Conservation (phyloP, 1,140 invertebrate genomes). For the Drosophila tsacasi region DNA sequence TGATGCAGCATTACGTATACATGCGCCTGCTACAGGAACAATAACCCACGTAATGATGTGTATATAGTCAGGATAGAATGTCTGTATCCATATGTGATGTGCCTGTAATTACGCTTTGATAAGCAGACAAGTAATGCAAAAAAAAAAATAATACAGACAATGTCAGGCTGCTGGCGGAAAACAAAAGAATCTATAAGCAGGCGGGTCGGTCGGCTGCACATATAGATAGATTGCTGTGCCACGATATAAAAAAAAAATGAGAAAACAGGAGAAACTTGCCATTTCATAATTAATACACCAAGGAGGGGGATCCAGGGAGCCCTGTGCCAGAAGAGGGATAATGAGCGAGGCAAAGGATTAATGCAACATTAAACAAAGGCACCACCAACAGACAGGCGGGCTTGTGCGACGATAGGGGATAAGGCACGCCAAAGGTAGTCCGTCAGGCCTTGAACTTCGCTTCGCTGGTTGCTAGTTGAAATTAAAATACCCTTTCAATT, state of each 20-base stretch:
- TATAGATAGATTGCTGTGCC: slow-evolving; percentile 41
- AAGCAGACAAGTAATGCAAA: slow-evolving; percentile 76
- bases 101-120: slow-evolving; percentile 79
- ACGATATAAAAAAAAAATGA: slow-evolving; percentile 21
- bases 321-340: slow-evolving; percentile 54
- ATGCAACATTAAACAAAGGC: slow-evolving; percentile 74
- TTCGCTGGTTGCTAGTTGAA: slow-evolving; percentile 17
- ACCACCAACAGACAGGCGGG: slow-evolving; percentile 32
- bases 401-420: not conserved
- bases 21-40: slow-evolving; percentile 37
- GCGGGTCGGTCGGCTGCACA: slow-evolving; percentile 35
- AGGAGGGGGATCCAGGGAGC: slow-evolving; percentile 15
- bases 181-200: slow-evolving; percentile 77
- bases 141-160: slow-evolving; percentile 42
- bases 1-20: slow-evolving; percentile 28
- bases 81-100: slow-evolving; percentile 42
- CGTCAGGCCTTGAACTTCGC: slow-evolving; percentile 49
- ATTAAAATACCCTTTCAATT: slow-evolving; percentile 23
- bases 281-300: slow-evolving; percentile 80
- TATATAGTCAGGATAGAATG: slow-evolving; percentile 49
- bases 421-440: slow-evolving; percentile 27
- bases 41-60: slow-evolving; percentile 69
- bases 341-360: slow-evolving; percentile 71
- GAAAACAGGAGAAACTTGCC: slow-evolving; percentile 41
- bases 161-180: slow-evolving; percentile 65